A percentile compares a stretch with the other conserved stretches of the same genome.
phyloP scores from a whole-genome alignment of 2,113 vertebrate species.

The Odobenus rosmarus region DNA sequence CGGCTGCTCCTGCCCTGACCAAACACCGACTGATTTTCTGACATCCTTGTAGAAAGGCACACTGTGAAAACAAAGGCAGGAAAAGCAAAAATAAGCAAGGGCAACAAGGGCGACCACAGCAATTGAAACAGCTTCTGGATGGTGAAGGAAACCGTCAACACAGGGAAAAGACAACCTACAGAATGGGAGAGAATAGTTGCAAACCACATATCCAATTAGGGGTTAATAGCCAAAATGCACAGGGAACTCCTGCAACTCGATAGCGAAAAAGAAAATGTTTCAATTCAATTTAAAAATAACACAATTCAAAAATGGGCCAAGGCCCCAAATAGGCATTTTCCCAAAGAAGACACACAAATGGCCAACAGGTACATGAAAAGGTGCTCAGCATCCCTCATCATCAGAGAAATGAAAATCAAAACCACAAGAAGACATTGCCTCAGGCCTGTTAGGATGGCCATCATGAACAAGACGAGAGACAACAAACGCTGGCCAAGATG shows the following conservation, averaged over 20 bases:
- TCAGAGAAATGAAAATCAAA: neutral
- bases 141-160: neutral
- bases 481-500: neutral
- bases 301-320: neutral
- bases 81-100: neutral
- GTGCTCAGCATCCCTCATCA: neutral
- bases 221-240: neutral
- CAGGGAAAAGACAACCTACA: neutral
- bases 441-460: neutral
- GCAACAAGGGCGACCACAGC: neutral
- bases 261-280: neutral
- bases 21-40: neutral
- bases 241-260: neutral
- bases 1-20: neutral
- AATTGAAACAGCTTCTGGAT: neutral
- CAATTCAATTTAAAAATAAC: neutral
- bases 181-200: neutral
- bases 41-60: rapidly evolving
- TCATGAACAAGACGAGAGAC: neutral
- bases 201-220: neutral
- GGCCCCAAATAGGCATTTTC: neutral
- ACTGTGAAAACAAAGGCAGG: neutral
- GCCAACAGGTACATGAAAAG: neutral
- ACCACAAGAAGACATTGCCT: neutral
- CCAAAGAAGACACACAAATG: neutral